Base-by-base conservation (phyloP, 2,888 invertebrate genomes). In the Cephus spinipes region DNA sequence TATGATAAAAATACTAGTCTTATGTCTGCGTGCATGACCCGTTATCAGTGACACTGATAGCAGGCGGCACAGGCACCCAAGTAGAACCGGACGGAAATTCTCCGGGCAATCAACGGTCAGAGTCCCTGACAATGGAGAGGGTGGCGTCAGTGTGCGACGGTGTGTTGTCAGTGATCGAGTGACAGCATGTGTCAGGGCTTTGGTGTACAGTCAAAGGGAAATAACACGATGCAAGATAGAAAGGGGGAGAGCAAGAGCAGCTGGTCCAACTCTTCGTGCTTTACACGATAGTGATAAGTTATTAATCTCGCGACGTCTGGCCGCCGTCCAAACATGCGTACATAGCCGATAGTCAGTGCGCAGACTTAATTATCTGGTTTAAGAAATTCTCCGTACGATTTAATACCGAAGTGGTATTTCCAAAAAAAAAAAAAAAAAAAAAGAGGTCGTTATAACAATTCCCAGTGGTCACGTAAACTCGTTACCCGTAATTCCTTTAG, bases 221-320 rank as follows among this genome's bases (percentile, higher is more conserved):
- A 55, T 55, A 55, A 9, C 55, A 23, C 55, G 55, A 23, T 6
- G 23, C 55, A 9, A 55, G 23, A 55, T 55, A 55, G 55, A 55
- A 55, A 23, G 55, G 23, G 55, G 55, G 23, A 32, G 35, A n/a
- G 23, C 1, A 30, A n/a, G 23, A 73, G 32, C 78, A 78, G 76
- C 78, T 78, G 78, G 78, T 76, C 75, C 36, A 69, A 73, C 76
- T 78, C 84, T 73, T 84, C 85, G 78, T 81, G 84, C 31, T 77
- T 68, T 85, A 84, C 84, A 81, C 85, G 86, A n/a, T 83, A 80
- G 83, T 83, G 87, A 89, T 89, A 86, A 89, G 87, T 89, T 85
- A 89, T 89, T 89, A 87, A 88, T 88, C 87, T 82, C 82, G 86
- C 84, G 83, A 85, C 83, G 85, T 85, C 85, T 88, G 88, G 88